Percentiles rank a stretch among this genome's conserved stretches.
Conservation (phyloP, 92 coral and sea anemone species). For the Hydrozoanthus gracilis region DNA sequence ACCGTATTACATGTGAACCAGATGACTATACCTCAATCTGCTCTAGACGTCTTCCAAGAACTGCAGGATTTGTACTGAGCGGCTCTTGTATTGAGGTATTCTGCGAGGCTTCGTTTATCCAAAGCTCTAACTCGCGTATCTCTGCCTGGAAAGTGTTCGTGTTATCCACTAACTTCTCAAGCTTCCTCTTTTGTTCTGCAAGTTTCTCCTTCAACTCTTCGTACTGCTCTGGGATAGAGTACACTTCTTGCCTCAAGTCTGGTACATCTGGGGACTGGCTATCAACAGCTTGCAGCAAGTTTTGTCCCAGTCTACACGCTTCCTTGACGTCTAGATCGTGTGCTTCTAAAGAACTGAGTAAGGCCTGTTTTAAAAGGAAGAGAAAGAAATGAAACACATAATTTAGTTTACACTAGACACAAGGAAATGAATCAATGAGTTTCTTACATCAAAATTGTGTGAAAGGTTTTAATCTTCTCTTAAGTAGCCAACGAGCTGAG, state of each 20-base stretch:
- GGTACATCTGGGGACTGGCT: constrained; percentile 79
- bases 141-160: constrained; percentile 61
- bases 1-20: not conserved
- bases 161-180: constrained; percentile 66
- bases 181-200: constrained; percentile 72
- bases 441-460: no score
- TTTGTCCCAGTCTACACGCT: constrained; percentile 79
- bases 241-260: constrained; percentile 79
- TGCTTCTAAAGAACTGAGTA: constrained; percentile 71
- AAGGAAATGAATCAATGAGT: no score
- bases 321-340: constrained; percentile 79
- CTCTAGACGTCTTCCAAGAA: constrained; percentile 81
- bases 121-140: constrained; percentile 76
- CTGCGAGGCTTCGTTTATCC: constrained; percentile 84
- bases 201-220: constrained; percentile 68
- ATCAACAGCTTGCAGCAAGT: constrained; percentile 74
- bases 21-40: constrained; percentile 77
- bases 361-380: constrained; percentile 52
- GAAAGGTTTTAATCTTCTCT: no score
- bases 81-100: constrained; percentile 80
- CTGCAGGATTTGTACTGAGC: constrained; percentile 81
- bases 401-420: no score
- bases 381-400: not conserved
- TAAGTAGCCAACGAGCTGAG: no score
- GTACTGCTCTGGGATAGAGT: constrained; percentile 67